A percentile compares a stretch with the other conserved stretches of the same genome.
Conservation (phyloP, 1,140 invertebrate genomes). For the Leptonema lineaticorne region DNA sequence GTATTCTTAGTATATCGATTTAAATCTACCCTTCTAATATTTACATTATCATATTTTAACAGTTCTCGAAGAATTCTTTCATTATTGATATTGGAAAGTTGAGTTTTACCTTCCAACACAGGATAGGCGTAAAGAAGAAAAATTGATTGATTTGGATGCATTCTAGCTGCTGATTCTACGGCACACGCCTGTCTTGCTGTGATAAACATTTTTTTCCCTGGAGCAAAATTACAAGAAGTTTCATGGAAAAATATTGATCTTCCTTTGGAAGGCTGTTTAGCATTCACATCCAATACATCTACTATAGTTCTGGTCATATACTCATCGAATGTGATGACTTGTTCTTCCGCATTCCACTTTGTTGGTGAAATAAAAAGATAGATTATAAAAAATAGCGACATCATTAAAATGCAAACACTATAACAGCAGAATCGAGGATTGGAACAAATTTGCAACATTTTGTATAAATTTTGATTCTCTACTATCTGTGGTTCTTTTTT, state of each 20-base stretch:
- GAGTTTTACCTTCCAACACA: conserved; percentile 32
- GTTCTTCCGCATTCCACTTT: no score
- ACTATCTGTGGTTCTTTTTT: no score
- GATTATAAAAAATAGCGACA: no score
- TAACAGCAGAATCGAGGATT: no score
- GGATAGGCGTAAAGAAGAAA: conserved; percentile 56
- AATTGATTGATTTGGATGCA: conserved; percentile 56
- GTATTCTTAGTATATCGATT: conserved; percentile 52
- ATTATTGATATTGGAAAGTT: background rate
- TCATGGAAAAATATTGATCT: conserved; percentile 61
- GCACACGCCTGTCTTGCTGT: conserved; percentile 60
- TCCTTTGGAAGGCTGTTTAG: conserved; percentile 31
- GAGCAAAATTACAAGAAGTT: conserved; percentile 51
- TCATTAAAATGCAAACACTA: no score
- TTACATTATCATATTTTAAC: conserved; percentile 51
- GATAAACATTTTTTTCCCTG: conserved; percentile 38
- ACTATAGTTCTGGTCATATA: conserved; percentile 20
- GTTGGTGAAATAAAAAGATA: no score
- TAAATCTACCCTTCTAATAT: conserved; percentile 46
- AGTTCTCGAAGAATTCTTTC: conserved; percentile 44
- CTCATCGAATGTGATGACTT: no score
- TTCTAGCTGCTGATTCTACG: conserved; percentile 60
- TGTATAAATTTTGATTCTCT: no score
- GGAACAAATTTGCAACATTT: no score
- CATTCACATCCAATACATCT: conserved; percentile 32